phyloP scores from a whole-genome alignment of 2,888 invertebrate genomes.

The Drosophila bunnanda region DNA sequence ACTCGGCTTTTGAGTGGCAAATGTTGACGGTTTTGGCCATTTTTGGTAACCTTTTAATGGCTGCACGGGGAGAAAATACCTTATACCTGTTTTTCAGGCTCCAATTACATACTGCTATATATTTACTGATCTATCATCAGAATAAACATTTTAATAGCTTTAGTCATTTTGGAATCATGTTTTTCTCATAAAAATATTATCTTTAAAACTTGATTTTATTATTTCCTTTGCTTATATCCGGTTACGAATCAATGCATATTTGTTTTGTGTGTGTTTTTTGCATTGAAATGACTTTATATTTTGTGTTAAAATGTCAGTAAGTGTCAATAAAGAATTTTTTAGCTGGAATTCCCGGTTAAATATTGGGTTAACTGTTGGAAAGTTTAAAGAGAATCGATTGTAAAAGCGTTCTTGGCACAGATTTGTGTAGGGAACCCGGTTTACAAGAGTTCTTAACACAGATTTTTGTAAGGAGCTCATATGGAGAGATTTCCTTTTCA shows the following conservation, averaged over 20 bases:
- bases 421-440: neutral
- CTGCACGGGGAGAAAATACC: constrained; percentile 16
- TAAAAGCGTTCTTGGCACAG: constrained; percentile 42
- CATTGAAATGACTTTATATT: constrained; percentile 37
- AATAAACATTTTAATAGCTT: neutral
- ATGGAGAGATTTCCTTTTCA: neutral
- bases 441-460: constrained; percentile 5
- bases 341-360: constrained; percentile 23
- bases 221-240: neutral
- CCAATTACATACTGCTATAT: neutral
- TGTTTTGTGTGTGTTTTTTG: constrained; percentile 34
- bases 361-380: constrained; percentile 41
- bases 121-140: neutral
- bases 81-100: neutral
- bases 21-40: constrained; percentile 44
- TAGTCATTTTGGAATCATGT: constrained; percentile 1
- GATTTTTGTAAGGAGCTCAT: neutral
- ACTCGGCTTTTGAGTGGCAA: constrained; percentile 21
- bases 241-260: neutral
- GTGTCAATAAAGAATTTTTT: constrained; percentile 50
- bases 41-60: constrained; percentile 48
- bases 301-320: constrained; percentile 54
- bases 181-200: constrained; percentile 1
- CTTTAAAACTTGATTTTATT: constrained; percentile 6
- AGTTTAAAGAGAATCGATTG: constrained; percentile 24